Evolutionary conservation across 2,113 vertebrate species (phyloP), one percentile per base, ranked within the genome.

Genomic region (Myotis lucifugus): DNA sequence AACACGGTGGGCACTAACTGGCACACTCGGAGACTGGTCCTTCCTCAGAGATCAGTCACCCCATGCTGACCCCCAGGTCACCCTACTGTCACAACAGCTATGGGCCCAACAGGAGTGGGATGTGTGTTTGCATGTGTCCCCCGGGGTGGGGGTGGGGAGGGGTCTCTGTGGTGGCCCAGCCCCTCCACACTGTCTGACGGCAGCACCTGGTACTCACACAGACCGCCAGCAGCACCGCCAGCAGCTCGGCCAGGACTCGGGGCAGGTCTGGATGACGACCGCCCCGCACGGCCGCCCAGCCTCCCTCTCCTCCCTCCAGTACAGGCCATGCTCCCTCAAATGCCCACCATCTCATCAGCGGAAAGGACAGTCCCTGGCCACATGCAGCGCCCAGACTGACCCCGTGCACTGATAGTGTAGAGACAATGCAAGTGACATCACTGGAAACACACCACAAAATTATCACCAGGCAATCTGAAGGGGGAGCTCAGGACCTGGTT

Each of bases 401-500:
- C 50, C 46, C 32, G 3, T 1, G 2, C 76, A 67, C 37, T 1
- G 17, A 76, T 2, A 61, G 37, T 4, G 11, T 11, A 67, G 88
- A 34, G 70, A 54, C n/a, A 64, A 34, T 2, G 40, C 48, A 27
- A 11, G 19, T 29, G 48, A 21, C 54, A 34, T 4, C 21, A 8
- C 0, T 17, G 50, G 37, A 72, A 54, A 94, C 12, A 42, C 0
- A 5, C 27, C 25, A 6, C 7, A 5, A 23, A 67, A 29, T n/a
- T 4, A 17, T n/a, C 7, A 46, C 34, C 29, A 8, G 9, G 25
- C 15, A 23, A 50, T 5, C 7, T 0, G 5, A 46, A 6, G 21
- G 12, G 23, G 34, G 29, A n/a, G 7, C 59, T 50, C 6, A 64
- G 72, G 52, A 17, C 77, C 52, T 9, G 25, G 70, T 6, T 70